Base-by-base conservation (phyloP, 2,113 vertebrate genomes). In the Craseonycteris thonglongyai region DNA sequence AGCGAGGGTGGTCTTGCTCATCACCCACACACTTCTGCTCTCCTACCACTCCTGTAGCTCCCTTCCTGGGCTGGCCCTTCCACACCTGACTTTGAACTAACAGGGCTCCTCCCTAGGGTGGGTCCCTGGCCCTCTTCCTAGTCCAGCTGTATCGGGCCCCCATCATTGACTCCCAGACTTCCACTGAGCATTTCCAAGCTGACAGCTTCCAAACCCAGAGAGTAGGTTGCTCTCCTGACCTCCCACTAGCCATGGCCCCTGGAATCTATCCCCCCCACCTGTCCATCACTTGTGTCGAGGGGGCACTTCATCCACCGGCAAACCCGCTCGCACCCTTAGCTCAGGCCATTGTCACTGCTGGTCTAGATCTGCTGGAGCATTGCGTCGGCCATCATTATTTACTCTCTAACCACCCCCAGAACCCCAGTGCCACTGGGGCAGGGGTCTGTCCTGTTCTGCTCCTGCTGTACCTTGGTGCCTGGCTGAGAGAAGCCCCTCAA, bases 51-150 rank as follows among this genome's bases (percentile, higher is more conserved):
- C 38, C 76, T 84, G 45, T 7, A 24, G 61, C 10, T 49, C 59
- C 18, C 35, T 28, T 63, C 7, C 24, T 3, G 2, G 28, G 8
- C 6, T 38, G 11, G 6, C 0, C 0, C 14, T 72, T 54, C 16
- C 16, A 26, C 0, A 1, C n/a, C 56, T 35, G 56, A 42, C 30
- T n/a, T 14, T 71, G 30, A 40, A 19, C 14, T 0, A 2, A 19
- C 33, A 38, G 45, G 4, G 33, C 9, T 54, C 33, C 9, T 54
- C 33, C 59, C 54, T 16, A 6, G 75, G n/a, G 22, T 16, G 22
- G 3, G 1, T 8, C n/a, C 33, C 22, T 1, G 6, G 40, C 13
- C 24, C 3, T 28, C 21, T 42, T 26, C 47, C 66, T 47, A 1
- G 8, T 14, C 42, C 26, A 2, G 3, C 22, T 18, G 16, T 5